Base-by-base conservation (phyloP, 2,888 invertebrate genomes). In the Leistus spinibarbis region DNA sequence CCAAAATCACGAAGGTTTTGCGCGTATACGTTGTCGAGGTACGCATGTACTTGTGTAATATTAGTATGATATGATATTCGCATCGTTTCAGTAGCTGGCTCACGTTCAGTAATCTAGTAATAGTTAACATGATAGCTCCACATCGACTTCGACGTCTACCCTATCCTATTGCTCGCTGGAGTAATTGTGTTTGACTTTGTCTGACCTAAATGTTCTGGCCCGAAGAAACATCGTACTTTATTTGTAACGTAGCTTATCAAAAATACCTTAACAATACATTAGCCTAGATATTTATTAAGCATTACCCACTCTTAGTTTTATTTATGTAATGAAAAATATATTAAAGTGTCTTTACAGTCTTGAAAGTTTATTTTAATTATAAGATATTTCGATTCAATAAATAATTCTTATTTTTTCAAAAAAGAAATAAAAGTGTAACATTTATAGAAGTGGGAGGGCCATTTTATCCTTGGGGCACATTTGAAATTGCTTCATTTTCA, bases 141-240 rank as follows among this genome's bases (percentile, higher is more conserved):
- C 72, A 19, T 60, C 19, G 19, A 19, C 19, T 17, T 10, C 60
- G 2, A 19, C 17, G 1, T 3, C 54, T 54, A 54, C 19, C 60
- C 60, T 20, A 16, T 60, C 60, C 60, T 19, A 57, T 57, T 57
- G 19, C 60, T 16, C 24, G 13, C 19, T 40, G 22, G 19, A 22
- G 73, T 73, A 73, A 73, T 73, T 73, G 73, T 73, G 73, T 73
- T 73, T 73, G 67, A 73, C 67, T 73, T 73, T 23, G 66, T 63
- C 64, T 73, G 73, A 73, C 73, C 73, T 73, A 73, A 27, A 73
- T 73, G 67, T 73, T 67, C 73, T 67, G 57, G 73, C 53, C 67
- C 60, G 65, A 4, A 53, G 73, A 67, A 60, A 57, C 60, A 27
- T 9, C 22, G 24, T 40, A 72, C 66, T 73, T 66, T 73, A 73